Evolutionary conservation across 2,797 vertebrate species (phyloP), one percentile per base, ranked within the genome.

Genomic region (Artibeus lituratus): DNA sequence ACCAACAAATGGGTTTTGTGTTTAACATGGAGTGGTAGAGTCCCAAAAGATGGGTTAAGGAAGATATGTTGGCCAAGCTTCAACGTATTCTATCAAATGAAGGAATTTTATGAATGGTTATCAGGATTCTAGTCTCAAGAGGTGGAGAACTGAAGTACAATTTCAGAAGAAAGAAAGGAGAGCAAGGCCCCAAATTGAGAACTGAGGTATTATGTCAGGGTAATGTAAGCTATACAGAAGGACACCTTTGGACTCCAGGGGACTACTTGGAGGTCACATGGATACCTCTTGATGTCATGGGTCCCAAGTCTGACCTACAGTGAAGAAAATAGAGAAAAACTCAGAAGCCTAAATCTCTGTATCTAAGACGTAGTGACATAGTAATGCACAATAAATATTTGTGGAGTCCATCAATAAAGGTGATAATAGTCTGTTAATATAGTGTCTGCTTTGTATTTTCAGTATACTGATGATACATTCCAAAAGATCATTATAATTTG

Each of bases 391-490:
- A 5, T 44, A 76, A 72, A 57, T 78, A 51, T 47, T 8, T 57
- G 35, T 51, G 67, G 44, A 77, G 47, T 59, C 35, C 26, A 39
- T 59, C 32, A 3, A 32, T 55, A 57, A 74, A 80, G 4, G n/a
- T 51, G 42, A 55, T 16, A 69, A n/a, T 18, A 22, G 14, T 55
- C 65, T 55, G 7, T 35, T 35, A 35, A 42, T 57, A 42, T 29
- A 39, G 32, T 29, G 35, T 55, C 65, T 98, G 98, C 98, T 97
- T 87, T 32, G 74, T 99, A 99, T 94, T 96, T 98, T 81, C 99
- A 99, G 91, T 99, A 99, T 97, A 99, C 97, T 0, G 98, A 99
- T 78, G 84, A 97, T 90, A 98, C 98, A 89, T 99, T 98, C 96
- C 98, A 98, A 77, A 96, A 86, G n/a, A 73, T 96, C 90, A 21